Percentiles rank a stretch among this genome's conserved stretches.
phyloP scores from a whole-genome alignment of 2,888 invertebrate genomes.

The Brachyopa scutellaris region DNA sequence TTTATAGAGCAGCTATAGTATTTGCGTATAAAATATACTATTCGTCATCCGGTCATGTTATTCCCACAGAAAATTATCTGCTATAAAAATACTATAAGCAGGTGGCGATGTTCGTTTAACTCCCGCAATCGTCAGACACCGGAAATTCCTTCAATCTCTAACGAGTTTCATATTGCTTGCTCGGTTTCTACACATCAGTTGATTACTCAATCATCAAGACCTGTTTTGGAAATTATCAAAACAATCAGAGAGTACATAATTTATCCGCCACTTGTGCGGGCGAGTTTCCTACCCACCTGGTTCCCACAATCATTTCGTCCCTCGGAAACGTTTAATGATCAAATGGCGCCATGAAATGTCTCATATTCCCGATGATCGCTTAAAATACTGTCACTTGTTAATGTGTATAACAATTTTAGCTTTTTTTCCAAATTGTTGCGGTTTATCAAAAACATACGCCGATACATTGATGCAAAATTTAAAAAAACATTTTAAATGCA shows the following conservation, averaged over 20 bases:
- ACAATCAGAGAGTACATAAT: constrained; percentile 36
- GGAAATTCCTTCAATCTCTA: constrained; percentile 53
- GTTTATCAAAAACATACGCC: neutral
- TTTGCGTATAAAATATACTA: too few relatives aligned
- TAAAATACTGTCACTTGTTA: constrained; percentile 27
- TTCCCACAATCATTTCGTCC: constrained; percentile 17
- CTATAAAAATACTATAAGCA: too few relatives aligned
- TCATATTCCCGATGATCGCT: constrained; percentile 1
- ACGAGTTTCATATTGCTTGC: constrained; percentile 40
- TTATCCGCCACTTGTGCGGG: constrained; percentile 49
- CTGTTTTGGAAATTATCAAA: constrained; percentile 28
- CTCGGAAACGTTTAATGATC: constrained; percentile 10
- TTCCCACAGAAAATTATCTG: too few relatives aligned
- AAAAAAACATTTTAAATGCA: neutral
- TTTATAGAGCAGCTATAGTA: too few relatives aligned
- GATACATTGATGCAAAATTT: constrained; percentile 9
- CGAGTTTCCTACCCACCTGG: constrained; percentile 6
- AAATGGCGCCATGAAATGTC: constrained; percentile 44
- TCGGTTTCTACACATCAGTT: neutral
- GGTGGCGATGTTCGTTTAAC: constrained; percentile 38
- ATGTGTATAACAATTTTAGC: neutral
- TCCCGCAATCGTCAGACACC: constrained; percentile 44
- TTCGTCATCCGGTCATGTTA: too few relatives aligned
- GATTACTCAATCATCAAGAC: constrained; percentile 46
- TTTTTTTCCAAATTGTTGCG: constrained; percentile 5